Base-by-base conservation (phyloP, 2,797 vertebrate genomes). In the Cichlasoma orientale region DNA sequence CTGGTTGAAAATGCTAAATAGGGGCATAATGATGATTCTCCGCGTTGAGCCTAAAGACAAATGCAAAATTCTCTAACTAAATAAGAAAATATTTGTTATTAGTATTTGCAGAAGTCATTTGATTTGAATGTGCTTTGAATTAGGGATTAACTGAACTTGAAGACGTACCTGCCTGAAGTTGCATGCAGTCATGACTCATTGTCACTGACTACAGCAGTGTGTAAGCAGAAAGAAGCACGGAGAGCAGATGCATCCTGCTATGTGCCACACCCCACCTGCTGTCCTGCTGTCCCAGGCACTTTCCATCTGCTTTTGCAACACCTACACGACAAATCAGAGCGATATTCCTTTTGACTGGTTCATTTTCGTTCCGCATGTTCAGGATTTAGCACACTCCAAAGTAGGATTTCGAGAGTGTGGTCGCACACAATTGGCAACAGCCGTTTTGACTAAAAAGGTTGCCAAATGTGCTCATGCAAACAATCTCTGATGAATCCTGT, bases 21-120 rank as follows among this genome's bases (percentile, higher is more conserved):
- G 73, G 69, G 31, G 77, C 33, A 27, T 4, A 31, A 56, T 79
- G 78, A 82, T 84, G 56, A 86, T 81, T 79, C 19, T 71, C 75
- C 74, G 80, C 66, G 41, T 47, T 77, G 57, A 59, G 83, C 79
- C 74, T n/a, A 23, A 84, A 85, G 77, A 84, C 80, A 88, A 89
- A 92, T 88, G 86, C 81, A 91, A 89, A 86, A 72, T 82, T 80
- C 71, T 84, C 18, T 7, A 72, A 58, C 59, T 81, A 77, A 82
- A 84, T 47, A 92, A 86, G 74, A 83, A 92, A 93, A 92, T 86
- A 78, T 86, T 82, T 89, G 57, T 77, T 79, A 86, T 89, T 88
- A 85, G 81, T 75, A 77, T 87, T 90, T 88, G 69, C 80, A 68
- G 44, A 70, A 85, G 77, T 77, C 52, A 85, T 80, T 89, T 77